Base-by-base conservation (phyloP, 2,888 invertebrate species). In the Micoletzkya japonica region DNA sequence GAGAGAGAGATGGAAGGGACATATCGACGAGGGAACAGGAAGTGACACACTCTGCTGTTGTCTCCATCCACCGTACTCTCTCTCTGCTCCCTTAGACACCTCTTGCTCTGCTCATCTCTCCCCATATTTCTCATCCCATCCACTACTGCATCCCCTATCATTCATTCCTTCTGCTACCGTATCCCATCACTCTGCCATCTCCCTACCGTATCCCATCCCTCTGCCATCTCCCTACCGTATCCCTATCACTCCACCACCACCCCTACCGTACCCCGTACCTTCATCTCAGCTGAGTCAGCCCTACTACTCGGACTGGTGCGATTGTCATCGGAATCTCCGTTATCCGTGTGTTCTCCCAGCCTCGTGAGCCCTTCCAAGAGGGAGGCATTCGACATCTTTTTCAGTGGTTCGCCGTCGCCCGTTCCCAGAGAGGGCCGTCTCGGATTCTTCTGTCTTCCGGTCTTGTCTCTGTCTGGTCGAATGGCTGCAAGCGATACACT, bases 381-480 rank as follows among this genome's bases (percentile, higher is more conserved):
- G 10, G 76, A 75, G 0, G 72, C 70, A 14, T 59, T 66, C 4
- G 75, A 74, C 14, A 68, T 36, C 39, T 76, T 75, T 59, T 74
- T 75, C 30, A 37, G 56, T n/a, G n/a, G n/a, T n/a, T n/a, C n/a
- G 24, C 54, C 59, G 14, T 39, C 54, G 30, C 54, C 37, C 2
- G 54, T 20, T 24, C 61, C 68, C 24, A 44, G 2, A 32, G 49
- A 57, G 10, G n/a, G 73, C 67, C 81, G 70, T 30, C 84, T 80
- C 10, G 84, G 84, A 63, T 84, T 84, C 76, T 81, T 81, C 63
- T 84, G 84, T n/a, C 82, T 72, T 4, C 84, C 84, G 20, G 84
- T 84, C 76, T 84, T 84, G 73, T 84, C 84, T 17, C 84, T 77
- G 72, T 84, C 84, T 6, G 84, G 84, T 34, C 84, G 79, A 63